A percentile compares a stretch with the other conserved stretches of the same genome.
Conservation (phyloP, 2,113 vertebrate species). For the Galemys pyrenaicus region DNA sequence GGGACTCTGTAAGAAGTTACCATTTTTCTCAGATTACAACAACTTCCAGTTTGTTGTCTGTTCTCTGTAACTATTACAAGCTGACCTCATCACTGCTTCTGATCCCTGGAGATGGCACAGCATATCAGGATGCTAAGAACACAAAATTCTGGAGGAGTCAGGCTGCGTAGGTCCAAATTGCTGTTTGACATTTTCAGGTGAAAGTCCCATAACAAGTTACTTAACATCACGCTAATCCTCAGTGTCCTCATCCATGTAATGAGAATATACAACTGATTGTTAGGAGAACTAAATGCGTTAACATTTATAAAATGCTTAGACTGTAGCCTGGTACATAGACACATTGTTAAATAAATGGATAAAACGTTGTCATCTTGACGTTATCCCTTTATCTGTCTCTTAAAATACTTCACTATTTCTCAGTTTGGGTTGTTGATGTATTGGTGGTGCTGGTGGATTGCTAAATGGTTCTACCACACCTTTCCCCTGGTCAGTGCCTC, state of each 20-base stretch:
- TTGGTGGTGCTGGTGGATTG: background rate
- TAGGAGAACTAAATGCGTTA: conserved; percentile 12
- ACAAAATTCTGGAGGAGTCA: background rate
- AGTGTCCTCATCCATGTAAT: background rate
- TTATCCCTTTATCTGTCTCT: background rate
- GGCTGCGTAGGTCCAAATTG: background rate
- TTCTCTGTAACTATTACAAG: background rate
- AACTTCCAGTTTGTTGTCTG: background rate
- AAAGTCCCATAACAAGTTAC: background rate
- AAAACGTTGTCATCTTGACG: background rate
- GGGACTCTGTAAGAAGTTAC: conserved; percentile 27
- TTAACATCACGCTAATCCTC: background rate
- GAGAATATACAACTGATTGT: background rate
- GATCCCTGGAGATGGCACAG: background rate
- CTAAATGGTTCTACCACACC: background rate
- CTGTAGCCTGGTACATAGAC: background rate
- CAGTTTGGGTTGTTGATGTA: background rate
- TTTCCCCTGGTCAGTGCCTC: background rate
- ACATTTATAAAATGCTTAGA: conserved; percentile 21
- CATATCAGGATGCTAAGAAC: background rate
- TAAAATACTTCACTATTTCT: background rate
- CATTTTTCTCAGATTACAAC: conserved; percentile 29
- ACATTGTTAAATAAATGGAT: background rate
- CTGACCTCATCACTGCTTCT: conserved; percentile 31
- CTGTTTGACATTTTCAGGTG: background rate